These are phyloP conservation scores for Engystomops pustulosus DNA, from an alignment of 2,113 vertebrate genomes.

Conservation along the genomic window DNA sequence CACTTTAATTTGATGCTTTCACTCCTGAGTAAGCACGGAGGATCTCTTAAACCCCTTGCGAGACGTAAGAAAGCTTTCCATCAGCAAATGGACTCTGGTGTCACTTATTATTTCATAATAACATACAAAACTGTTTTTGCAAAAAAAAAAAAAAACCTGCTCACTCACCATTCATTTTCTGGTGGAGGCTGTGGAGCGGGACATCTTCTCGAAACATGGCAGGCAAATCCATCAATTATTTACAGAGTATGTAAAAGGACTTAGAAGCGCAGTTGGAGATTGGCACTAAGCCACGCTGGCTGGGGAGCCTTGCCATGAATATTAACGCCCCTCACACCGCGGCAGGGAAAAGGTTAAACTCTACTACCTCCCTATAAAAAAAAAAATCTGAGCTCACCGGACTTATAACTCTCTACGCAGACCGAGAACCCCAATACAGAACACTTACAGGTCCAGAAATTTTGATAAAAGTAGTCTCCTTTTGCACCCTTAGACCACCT, in stretches of 20 bases:
- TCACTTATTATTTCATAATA: constrained; percentile 62
- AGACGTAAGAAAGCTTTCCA: constrained; percentile 75
- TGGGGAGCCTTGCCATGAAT: not conserved
- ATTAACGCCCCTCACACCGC: not conserved
- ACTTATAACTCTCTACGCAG: not conserved
- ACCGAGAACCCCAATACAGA: not conserved
- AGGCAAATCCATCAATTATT: constrained; percentile 51
- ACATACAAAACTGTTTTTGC: constrained; percentile 55
- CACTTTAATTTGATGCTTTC: constrained; percentile 94
- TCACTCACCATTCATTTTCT: constrained; percentile 50
- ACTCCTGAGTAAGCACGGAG: constrained; percentile 93
- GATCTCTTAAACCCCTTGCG: constrained; percentile 79
- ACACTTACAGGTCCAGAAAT: no score
- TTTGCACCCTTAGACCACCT: no score
- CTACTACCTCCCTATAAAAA: not conserved
- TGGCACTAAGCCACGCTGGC: constrained; percentile 23
- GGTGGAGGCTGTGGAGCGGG: constrained; percentile 33
- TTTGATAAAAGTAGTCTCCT: no score
- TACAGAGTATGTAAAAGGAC: constrained; percentile 44
- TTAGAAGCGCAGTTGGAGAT: constrained; percentile 31
- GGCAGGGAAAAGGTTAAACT: constrained; percentile 17
- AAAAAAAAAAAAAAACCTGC: no score
- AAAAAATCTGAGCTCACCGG: not conserved
- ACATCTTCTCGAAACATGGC: constrained; percentile 51
- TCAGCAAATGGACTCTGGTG: constrained; percentile 72